Evolutionary conservation across 1,140 invertebrate species (phyloP), one percentile per base, ranked within the genome.

Genomic region (silkworm (Bombyx mori)): DNA sequence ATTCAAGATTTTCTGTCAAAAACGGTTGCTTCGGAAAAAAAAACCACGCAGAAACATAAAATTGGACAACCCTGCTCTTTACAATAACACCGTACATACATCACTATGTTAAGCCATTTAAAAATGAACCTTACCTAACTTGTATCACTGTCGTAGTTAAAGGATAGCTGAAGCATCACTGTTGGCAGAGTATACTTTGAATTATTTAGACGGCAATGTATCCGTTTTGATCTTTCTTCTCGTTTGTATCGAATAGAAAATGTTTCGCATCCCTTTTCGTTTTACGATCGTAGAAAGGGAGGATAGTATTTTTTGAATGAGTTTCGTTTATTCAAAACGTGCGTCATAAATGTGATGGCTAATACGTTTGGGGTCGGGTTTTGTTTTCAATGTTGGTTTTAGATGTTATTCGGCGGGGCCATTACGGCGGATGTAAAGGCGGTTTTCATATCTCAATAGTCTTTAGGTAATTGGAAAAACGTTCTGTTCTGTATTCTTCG

Each of bases 191-290:
- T 74, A 76, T 68, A 68, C 61, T 69, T 69, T 85, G 82, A 85
- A 85, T 85, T 82, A 86, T 86, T 86, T 83, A 86, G 76, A 79
- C 78, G 75, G 74, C 79, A 86, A 83, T 86, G 76, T 70, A 69
- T 85, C 74, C 68, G 79, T 80, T 78, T 73, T 75, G 75, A 84
- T 84, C 79, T 74, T 81, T 80, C 72, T 74, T 80, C 76, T 80
- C 79, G 79, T 80, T 69, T 73, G 63, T 69, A 75, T 76, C 73
- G 63, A 68, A 69, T 67, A 63, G 67, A 49, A 68, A 48, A 51
- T 22, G 42, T 62, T 45, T 61, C 18, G 61, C 57, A 52, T 59
- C 66, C 63, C 63, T 63, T 54, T 56, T 66, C 49, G 7, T 26
- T 50, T 52, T 57, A n/a, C 53, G 8, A 60, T 35, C 52, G 52